Conservation (phyloP, 2,888 invertebrate species). For the Acheta domesticus region DNA sequence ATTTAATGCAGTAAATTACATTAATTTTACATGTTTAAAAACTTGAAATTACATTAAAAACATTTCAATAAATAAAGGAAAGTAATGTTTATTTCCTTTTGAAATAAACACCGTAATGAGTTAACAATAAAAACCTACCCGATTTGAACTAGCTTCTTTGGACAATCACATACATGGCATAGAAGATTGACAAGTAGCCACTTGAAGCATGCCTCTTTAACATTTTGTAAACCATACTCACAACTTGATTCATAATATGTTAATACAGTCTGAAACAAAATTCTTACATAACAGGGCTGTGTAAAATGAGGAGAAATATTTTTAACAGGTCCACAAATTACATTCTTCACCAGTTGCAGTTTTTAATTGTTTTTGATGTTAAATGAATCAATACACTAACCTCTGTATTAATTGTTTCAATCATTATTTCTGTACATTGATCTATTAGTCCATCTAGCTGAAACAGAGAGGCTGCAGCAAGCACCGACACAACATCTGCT, state of each 20-base stretch:
- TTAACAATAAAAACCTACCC: slow-evolving; percentile 40
- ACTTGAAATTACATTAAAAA: no score
- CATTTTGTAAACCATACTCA: slow-evolving; percentile 62
- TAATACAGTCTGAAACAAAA: slow-evolving; percentile 58
- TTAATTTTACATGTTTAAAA: no score
- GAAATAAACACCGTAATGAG: no score
- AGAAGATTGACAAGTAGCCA: slow-evolving; percentile 70
- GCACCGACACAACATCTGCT: slow-evolving; percentile 60
- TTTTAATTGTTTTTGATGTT: no score
- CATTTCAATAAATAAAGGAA: no score
- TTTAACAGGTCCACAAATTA: background rate
- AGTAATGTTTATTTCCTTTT: no score
- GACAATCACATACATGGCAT: slow-evolving; percentile 56
- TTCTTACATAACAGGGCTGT: slow-evolving; percentile 23
- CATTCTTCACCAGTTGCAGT: background rate
- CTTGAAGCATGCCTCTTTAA: slow-evolving; percentile 59
- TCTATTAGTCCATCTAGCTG: slow-evolving; percentile 71
- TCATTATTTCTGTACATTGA: slow-evolving; percentile 70
- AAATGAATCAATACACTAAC: slow-evolving; percentile 40
- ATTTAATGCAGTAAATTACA: no score
- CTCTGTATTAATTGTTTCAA: slow-evolving; percentile 67
- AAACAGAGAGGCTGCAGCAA: slow-evolving; percentile 71
- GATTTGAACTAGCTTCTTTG: slow-evolving; percentile 58
- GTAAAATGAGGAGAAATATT: background rate
- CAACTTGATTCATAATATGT: slow-evolving; percentile 65